Base-by-base conservation (phyloP, 2,797 vertebrate species). In the Hippoglossus hippoglossus region DNA sequence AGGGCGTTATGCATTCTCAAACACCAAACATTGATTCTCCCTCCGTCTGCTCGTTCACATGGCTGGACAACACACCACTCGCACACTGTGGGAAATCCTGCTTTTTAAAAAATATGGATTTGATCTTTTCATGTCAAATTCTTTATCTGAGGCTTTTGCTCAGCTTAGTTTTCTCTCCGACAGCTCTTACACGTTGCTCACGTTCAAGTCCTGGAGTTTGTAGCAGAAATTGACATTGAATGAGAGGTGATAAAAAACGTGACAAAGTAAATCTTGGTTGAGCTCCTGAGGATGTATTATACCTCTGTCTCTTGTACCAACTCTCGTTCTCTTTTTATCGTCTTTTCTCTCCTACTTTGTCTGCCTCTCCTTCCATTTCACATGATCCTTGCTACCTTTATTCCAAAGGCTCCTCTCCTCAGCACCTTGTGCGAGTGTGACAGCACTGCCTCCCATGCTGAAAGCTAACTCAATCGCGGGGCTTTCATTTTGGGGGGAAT, bases 401-500 rank as follows among this genome's bases (percentile, higher is more conserved):
- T 87, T 81, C 64, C 59, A 18, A 28, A 82, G 51, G 65, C 78
- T 75, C 68, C 63, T 79, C 79, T 79, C 36, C 56, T 66, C 28
- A 10, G 65, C 11, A 0, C 63, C 57, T 60, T 60, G 58, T 67
- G 66, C 5, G 63, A 85, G 77, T 76, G 69, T 75, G 89, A 80
- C 81, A 82, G 69, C 57, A 57, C 60, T 69, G 74, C 75, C 77
- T 87, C 85, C 79, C 69, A 46, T 82, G 83, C 73, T 85, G 74
- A 90, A 91, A 83, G 71, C 84, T 75, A 91, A 88, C 87, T 83
- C 87, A 81, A 77, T 82, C 62, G 73, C 53, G 8, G 57, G 36
- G 64, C 64, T 88, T 91, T 91, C 70, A 85, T 89, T 93, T 90
- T 67, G 55, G 77, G 24, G 44, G 65, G 54, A 76, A 81, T 83